These are phyloP conservation scores for Dolichotis patagonum DNA, from an alignment of 2,113 vertebrate genomes.

Conservation along the genomic window DNA sequence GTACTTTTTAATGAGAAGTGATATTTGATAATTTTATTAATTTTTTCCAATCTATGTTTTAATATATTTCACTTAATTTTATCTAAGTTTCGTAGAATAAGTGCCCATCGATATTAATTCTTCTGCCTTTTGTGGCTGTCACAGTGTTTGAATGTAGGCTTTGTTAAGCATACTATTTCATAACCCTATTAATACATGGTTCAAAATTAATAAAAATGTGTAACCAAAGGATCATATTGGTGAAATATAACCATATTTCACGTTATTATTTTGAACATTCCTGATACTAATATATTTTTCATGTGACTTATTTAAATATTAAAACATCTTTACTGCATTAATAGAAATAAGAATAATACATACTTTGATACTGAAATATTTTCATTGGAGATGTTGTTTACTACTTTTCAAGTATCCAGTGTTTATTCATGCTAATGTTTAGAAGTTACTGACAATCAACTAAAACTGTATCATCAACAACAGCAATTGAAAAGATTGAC, in stretches of 20 bases:
- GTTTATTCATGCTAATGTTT: slow-evolving; percentile 43
- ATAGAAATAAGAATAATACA: background rate
- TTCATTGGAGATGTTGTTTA: background rate
- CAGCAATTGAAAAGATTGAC: slow-evolving; percentile 64
- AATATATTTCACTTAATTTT: background rate
- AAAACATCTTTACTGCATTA: background rate
- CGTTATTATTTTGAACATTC: background rate
- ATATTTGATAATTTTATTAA: background rate
- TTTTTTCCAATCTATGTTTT: background rate
- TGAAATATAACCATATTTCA: background rate
- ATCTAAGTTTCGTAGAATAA: background rate
- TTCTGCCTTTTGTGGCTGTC: background rate
- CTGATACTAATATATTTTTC: background rate
- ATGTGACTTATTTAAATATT: background rate
- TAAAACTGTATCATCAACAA: slow-evolving; percentile 48
- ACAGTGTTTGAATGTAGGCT: background rate
- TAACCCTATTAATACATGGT: background rate
- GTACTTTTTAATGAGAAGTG: background rate
- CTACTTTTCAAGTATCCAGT: background rate
- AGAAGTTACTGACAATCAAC: slow-evolving; percentile 57
- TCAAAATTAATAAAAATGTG: background rate
- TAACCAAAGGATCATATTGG: background rate
- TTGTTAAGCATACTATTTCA: background rate
- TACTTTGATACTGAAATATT: background rate
- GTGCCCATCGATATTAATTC: background rate